A percentile compares a stretch with the other conserved stretches of the same genome.
Conservation (phyloP, 2,797 vertebrate genomes). For the Halcyon chelicuti region DNA sequence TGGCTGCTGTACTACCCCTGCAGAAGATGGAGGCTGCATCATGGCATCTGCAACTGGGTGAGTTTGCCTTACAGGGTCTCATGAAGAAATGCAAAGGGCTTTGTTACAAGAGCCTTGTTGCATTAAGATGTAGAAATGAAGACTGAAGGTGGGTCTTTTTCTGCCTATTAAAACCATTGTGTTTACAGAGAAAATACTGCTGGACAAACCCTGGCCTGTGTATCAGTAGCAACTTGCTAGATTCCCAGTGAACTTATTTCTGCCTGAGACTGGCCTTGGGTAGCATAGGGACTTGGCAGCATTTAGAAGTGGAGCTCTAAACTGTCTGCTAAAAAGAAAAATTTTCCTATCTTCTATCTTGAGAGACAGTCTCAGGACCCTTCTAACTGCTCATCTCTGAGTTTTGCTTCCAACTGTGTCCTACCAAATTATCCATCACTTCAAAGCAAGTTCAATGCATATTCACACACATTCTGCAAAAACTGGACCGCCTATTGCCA, state of each 20-base stretch:
- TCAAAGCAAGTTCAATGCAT: neutral
- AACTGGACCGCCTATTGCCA: neutral
- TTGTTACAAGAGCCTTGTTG: neutral
- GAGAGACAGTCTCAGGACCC: neutral
- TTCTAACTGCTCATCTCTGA: neutral
- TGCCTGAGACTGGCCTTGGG: neutral
- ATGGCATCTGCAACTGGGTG: slow-evolving; percentile 98
- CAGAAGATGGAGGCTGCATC: slow-evolving; percentile 94
- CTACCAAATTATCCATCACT: neutral
- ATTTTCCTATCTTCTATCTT: neutral
- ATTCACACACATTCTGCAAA: neutral
- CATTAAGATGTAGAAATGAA: neutral
- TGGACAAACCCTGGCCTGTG: neutral
- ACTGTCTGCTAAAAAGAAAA: neutral
- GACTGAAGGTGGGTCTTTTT: neutral
- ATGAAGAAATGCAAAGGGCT: neutral
- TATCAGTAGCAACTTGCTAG: neutral
- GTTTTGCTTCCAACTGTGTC: neutral
- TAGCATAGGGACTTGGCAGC: neutral
- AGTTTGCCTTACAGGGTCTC: neutral
- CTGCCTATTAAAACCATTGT: neutral
- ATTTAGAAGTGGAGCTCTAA: neutral
- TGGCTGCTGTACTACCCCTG: slow-evolving; percentile 87
- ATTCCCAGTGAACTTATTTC: neutral
- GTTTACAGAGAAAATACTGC: neutral